Conservation (phyloP, 2,797 vertebrate species). For the Mycteria americana region DNA sequence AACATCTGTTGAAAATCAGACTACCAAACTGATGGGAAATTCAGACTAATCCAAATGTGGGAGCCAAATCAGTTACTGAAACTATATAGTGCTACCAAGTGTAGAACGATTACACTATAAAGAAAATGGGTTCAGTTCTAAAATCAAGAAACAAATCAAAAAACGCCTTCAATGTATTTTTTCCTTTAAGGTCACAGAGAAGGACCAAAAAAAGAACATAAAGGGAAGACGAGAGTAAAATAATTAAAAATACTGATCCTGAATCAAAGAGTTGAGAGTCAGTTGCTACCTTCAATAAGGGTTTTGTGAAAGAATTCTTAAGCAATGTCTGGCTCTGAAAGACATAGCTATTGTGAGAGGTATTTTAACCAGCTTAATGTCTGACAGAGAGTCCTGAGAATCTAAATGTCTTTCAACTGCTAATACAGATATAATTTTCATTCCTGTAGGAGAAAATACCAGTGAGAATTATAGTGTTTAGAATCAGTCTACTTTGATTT, state of each 20-base stretch:
- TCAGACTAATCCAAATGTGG: not conserved
- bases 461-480: not conserved
- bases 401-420: not conserved
- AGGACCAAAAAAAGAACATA: not conserved
- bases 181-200: not conserved
- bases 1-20: slow-evolving; percentile 43
- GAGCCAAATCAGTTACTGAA: slow-evolving; percentile 39
- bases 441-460: not conserved
- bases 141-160: not conserved
- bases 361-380: not conserved
- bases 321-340: not conserved
- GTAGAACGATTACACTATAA: not conserved
- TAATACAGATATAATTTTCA: not conserved
- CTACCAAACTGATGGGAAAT: not conserved
- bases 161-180: not conserved
- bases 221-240: not conserved
- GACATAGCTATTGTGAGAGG: not conserved
- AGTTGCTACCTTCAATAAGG: not conserved
- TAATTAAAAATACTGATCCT: not conserved
- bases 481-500: not conserved
- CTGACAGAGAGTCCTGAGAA: not conserved
- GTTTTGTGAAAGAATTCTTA: not conserved
- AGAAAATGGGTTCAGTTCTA: not conserved
- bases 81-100: not conserved
- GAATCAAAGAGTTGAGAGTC: not conserved